phyloP scores from a whole-genome alignment of 2,888 invertebrate species.

The Cybosia mesomella region DNA sequence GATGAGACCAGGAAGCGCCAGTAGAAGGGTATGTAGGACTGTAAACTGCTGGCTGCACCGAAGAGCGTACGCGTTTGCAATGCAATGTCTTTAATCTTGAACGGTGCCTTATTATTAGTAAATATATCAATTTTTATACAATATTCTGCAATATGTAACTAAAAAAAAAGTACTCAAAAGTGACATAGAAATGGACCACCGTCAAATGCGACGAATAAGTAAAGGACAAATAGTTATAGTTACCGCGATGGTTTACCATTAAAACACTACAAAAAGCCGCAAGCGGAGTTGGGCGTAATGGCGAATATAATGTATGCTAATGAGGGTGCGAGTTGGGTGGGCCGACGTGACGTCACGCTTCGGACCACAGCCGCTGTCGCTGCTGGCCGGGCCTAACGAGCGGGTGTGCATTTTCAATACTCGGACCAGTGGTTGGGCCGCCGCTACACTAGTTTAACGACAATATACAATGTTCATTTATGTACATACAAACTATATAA shows the following conservation, averaged over 20 bases:
- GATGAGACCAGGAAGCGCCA: background rate
- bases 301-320: conserved; percentile 86
- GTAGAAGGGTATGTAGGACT: background rate
- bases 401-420: conserved; percentile 81
- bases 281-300: conserved; percentile 78
- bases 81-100: background rate
- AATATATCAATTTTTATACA: too few relatives aligned
- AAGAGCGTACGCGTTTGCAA: background rate
- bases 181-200: conserved; percentile 35
- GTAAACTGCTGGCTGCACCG: background rate
- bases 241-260: conserved; percentile 67
- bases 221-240: conserved; percentile 56
- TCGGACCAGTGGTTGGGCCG: conserved; percentile 55
- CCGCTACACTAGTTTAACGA: conserved; percentile 50
- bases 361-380: conserved; percentile 76
- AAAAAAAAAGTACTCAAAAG: conserved; percentile 41
- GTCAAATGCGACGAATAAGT: conserved; percentile 56
- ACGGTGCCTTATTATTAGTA: too few relatives aligned
- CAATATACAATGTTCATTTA: conserved; percentile 34
- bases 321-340: conserved; percentile 76
- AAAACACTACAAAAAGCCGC: conserved; percentile 77
- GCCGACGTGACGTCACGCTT: conserved; percentile 83
- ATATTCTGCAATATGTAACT: background rate
- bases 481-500: conserved; percentile 4
- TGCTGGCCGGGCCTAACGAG: conserved; percentile 77